Conservation (phyloP, 2,797 vertebrate genomes). For the Erpetoichthys calabaricus region DNA sequence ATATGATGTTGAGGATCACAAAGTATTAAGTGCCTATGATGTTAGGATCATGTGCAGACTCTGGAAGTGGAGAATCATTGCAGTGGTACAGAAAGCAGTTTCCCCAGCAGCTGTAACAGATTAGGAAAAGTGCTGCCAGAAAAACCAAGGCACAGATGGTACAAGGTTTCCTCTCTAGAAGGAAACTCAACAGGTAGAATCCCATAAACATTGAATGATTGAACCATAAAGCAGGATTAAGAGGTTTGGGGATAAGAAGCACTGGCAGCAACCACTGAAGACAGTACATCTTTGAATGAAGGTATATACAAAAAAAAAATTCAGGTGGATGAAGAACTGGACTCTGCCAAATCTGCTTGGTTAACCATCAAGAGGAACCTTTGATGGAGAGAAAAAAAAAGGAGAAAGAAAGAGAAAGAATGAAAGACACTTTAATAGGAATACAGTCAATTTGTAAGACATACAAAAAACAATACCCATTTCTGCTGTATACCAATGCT, state of each 20-base stretch:
- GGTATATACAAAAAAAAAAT: background rate
- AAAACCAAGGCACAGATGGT: conserved; percentile 98
- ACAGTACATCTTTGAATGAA: conserved; percentile 73
- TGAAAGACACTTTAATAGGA: too few relatives aligned
- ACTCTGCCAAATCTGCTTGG: too few relatives aligned
- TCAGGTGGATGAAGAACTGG: too few relatives aligned
- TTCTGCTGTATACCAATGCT: too few relatives aligned
- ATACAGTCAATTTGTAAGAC: too few relatives aligned
- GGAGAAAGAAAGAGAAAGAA: too few relatives aligned
- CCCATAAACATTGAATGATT: conserved; percentile 99
- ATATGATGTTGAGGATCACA: background rate
- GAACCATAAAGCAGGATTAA: conserved; percentile 97
- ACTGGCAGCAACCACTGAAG: conserved; percentile 96
- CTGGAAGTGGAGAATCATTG: conserved; percentile 73
- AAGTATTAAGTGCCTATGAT: conserved; percentile 75
- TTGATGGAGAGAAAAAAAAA: too few relatives aligned
- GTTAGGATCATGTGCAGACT: conserved; percentile 75
- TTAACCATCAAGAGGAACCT: too few relatives aligned
- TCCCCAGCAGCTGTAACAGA: conserved; percentile 98
- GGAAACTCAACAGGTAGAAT: conserved; percentile 97
- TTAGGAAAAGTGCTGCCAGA: conserved; percentile 88
- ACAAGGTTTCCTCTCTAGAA: conserved; percentile 96
- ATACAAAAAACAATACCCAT: too few relatives aligned
- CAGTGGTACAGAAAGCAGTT: conserved; percentile 98
- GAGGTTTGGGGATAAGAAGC: conserved; percentile 93